phyloP scores from a whole-genome alignment of 1,140 invertebrate genomes.

The Drosophila burlai region DNA sequence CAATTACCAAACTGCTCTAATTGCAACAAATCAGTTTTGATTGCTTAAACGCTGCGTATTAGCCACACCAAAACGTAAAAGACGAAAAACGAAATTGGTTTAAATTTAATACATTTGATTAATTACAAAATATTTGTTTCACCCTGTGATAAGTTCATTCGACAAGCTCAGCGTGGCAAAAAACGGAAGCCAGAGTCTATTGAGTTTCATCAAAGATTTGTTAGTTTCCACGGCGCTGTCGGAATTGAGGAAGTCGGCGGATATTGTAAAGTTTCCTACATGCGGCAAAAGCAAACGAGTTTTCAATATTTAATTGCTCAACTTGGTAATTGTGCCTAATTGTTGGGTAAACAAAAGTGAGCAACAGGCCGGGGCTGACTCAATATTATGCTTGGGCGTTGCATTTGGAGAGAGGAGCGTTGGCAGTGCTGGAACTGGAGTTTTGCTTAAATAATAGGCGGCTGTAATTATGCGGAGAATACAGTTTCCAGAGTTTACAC shows the following conservation, averaged over 20 bases:
- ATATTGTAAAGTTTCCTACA: constrained; percentile 44
- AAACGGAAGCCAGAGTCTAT: constrained; percentile 54
- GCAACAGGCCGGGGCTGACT: constrained; percentile 42
- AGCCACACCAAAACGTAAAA: constrained; percentile 29
- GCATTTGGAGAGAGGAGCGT: constrained; percentile 24
- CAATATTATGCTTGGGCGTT: constrained; percentile 56
- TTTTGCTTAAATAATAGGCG: constrained; percentile 24
- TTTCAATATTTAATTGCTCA: constrained; percentile 75
- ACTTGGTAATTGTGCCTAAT: constrained; percentile 76
- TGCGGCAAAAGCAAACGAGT: constrained; percentile 52
- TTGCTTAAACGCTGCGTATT: constrained; percentile 48
- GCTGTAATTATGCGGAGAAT: constrained; percentile 5
- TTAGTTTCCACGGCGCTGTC: constrained; percentile 23
- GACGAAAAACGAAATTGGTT: constrained; percentile 15
- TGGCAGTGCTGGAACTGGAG: constrained; percentile 12
- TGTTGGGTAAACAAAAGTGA: constrained; percentile 67
- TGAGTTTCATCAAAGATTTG: constrained; percentile 26
- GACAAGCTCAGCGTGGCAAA: constrained; percentile 4
- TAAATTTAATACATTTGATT: constrained; percentile 53
- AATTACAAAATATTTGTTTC: constrained; percentile 52
- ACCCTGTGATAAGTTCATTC: constrained; percentile 24
- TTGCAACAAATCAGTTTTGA: constrained; percentile 70
- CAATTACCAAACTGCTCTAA: constrained; percentile 68
- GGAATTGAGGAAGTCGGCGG: constrained; percentile 53
- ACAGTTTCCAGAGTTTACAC: not conserved